These are phyloP conservation scores for Penaeus monodon DNA, from an alignment of 2,888 invertebrate genomes.

Conservation along the genomic window DNA sequence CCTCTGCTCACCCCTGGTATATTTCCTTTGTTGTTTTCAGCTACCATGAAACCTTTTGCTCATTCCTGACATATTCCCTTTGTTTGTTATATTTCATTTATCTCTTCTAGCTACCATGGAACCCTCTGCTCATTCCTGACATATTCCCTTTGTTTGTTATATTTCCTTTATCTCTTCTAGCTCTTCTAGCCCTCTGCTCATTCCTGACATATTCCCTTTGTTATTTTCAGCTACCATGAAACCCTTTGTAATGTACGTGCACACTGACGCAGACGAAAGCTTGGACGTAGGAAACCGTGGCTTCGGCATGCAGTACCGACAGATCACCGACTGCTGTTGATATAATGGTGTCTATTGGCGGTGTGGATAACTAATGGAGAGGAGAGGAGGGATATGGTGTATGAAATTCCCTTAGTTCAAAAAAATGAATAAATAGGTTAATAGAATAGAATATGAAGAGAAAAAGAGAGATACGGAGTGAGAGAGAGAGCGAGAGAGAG, in stretches of 20 bases:
- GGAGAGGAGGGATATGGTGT: too few species aligned
- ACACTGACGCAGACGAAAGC: slow-evolving; percentile 1
- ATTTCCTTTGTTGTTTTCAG: slow-evolving; percentile 70
- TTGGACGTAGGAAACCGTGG: slow-evolving; percentile 16
- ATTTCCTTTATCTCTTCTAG: slow-evolving; percentile 70
- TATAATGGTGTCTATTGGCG: background rate
- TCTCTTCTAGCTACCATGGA: slow-evolving; percentile 74
- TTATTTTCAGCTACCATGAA: slow-evolving; percentile 75
- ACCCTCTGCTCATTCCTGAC: slow-evolving; percentile 74
- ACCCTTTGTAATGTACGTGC: slow-evolving; percentile 79
- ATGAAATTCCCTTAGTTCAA: background rate
- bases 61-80: too few species aligned
- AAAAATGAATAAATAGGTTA: background rate
- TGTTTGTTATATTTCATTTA: too few species aligned
- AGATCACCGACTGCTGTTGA: slow-evolving; percentile 17
- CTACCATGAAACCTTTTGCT: slow-evolving; percentile 70
- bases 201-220: too few species aligned
- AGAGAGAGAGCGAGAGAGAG: slow-evolving; percentile 12
- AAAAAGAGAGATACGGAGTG: background rate
- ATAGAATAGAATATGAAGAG: background rate
- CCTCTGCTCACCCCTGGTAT: too few species aligned
- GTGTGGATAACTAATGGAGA: background rate
- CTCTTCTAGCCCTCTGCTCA: slow-evolving; percentile 76
- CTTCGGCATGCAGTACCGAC: slow-evolving; percentile 31
- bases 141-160: too few species aligned